Evolutionary conservation across 2,797 vertebrate species (phyloP), one percentile per base, ranked within the genome.

Genomic region (Cyclura pinguis): DNA sequence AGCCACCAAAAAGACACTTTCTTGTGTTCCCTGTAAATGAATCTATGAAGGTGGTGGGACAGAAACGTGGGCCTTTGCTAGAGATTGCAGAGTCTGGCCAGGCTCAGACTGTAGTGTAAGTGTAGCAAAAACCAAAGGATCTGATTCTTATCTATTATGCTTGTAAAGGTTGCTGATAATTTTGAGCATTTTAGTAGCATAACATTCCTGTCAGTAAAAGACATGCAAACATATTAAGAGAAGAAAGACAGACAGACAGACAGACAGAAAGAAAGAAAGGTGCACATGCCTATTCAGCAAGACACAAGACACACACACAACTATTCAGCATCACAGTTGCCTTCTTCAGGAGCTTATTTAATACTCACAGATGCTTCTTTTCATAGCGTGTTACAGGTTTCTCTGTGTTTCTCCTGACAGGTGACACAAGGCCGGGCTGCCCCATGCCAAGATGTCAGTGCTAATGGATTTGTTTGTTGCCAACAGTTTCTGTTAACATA

Each of bases 401-500:
- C 67, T 76, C 78, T 47, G 47, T 69, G 52, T 73, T 81, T n/a
- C 74, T 85, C 67, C 72, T 35, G 22, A 72, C 22, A 57, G 74
- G 57, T 24, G 29, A 88, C 82, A 52, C 32, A 85, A 64, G 14
- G n/a, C 29, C 74, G 35, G 22, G n/a, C 47, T 87, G 69, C 32
- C 32, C 24, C 42, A 10, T 83, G 78, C 62, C 35, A 47, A n/a
- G 59, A 82, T 22, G 3, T 67, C 29, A 16, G n/a, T 42, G 24
- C 72, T 69, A 86, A 86, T 59, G 78, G 50, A 42, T 47, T 47
- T 84, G 78, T 50, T 88, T 88, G 80, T 80, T 84, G 57, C 76
- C 18, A 64, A 62, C n/a, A 76, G 22, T 77, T 86, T 86, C 57
- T 80, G n/a, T 57, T 76, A 76, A 42, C 69, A 81, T 6, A 22